Base-by-base conservation (phyloP, 2,797 vertebrate species). In the Malacoraja senta region DNA sequence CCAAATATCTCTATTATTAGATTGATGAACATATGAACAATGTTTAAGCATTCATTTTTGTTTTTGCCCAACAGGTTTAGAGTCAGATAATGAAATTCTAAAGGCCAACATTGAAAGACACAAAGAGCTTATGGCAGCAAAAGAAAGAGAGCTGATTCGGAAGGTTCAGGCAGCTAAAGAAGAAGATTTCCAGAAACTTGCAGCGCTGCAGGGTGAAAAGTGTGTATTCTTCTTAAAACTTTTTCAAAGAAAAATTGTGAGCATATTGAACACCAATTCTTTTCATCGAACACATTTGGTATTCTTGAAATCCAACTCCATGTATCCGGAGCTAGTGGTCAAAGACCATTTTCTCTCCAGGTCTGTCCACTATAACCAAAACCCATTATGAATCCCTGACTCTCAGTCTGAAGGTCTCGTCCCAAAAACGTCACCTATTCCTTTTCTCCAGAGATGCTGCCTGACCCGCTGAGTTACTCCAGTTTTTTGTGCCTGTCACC, bases 191-290 rank as follows among this genome's bases (percentile, higher is more conserved):
- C 96, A 96, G 93, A 98, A 97, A 95, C 96, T 96, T 29, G 95
- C 97, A 65, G 76, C 94, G 1, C 93, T 99, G 77, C 98, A 98
- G 79, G 97, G 98, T 94, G 98, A 99, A 95, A 99, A 98, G 99
- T 99, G 95, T 95, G 97, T 93, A 93, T 24, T 83, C 12, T 91
- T 93, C 58, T 32, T 38, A 17, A 88, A 68, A 88, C 8, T 9
- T 68, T n/a, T 32, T 88, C 19, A 19, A 19, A 72, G 71, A 72
- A 72, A 68, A 68, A 72, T 72, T 74, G 1, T 21, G 71, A 21
- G 24, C 17, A 21, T 74, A 26, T 26, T 74, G 71, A 3, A 0
- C 24, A 4, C 7, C 68, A 24, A 26, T 74, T 74, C 71, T 24
- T 74, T 74, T 21, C 19, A 74, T 21, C 71, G 4, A 21, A 24